Percentiles rank a stretch among this genome's conserved stretches.
phyloP scores from a whole-genome alignment of 2,113 vertebrate species.

The Pomatorhinus ruficollis region DNA sequence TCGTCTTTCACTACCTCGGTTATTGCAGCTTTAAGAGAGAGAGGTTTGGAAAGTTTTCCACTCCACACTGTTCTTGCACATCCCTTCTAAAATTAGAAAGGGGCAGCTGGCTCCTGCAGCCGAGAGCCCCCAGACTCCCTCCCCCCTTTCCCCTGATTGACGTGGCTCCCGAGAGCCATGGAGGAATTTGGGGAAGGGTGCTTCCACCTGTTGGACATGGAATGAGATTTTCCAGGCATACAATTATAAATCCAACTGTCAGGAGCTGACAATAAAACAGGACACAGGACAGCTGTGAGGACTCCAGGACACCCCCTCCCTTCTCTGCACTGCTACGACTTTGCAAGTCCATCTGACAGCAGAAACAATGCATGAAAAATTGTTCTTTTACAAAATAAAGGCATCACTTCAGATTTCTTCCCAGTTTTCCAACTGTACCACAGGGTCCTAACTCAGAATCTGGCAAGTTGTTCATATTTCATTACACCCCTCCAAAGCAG shows the following conservation, averaged over 20 bases:
- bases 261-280: constrained; percentile 38
- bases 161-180: background rate
- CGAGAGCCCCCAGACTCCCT: background rate
- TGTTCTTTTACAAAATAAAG: background rate
- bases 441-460: background rate
- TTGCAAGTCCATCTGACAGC: background rate
- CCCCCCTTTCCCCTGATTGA: background rate
- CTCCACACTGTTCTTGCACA: constrained; percentile 60
- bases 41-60: constrained; percentile 71
- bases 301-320: background rate
- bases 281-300: constrained; percentile 35
- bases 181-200: constrained; percentile 66
- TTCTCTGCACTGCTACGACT: background rate
- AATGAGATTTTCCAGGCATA: constrained; percentile 35
- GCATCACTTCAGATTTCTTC: background rate
- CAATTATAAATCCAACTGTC: constrained; percentile 64
- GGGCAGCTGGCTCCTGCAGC: constrained; percentile 68
- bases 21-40: constrained; percentile 42
- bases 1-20: constrained; percentile 13
- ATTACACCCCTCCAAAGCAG: background rate
- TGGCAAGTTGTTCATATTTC: background rate
- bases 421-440: background rate
- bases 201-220: constrained; percentile 72
- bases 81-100: constrained; percentile 73
- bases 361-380: background rate